phyloP scores from a whole-genome alignment of 2,113 vertebrate genomes.

The Nestor notabilis region DNA sequence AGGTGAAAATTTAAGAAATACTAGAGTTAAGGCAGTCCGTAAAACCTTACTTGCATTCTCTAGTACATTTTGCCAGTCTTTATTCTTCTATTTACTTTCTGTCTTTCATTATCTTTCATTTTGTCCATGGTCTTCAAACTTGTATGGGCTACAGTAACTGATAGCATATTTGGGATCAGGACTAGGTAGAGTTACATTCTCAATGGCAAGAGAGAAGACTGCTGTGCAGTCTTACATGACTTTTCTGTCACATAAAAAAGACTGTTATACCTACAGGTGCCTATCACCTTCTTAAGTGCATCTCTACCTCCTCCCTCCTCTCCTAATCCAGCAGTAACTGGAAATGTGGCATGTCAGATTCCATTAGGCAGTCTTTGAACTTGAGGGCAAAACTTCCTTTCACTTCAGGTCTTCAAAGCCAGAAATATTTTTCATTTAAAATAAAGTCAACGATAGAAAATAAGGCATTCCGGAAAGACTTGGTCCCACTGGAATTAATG shows the following conservation, averaged over 20 bases:
- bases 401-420: background rate
- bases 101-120: background rate
- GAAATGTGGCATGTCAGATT: background rate
- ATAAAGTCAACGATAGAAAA: slow-evolving; percentile 21
- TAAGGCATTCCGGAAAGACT: background rate
- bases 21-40: background rate
- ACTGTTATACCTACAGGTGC: background rate
- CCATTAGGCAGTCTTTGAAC: slow-evolving; percentile 4
- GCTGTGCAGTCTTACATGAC: background rate
- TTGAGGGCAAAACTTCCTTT: background rate
- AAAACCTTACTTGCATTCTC: background rate
- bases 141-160: background rate
- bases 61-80: background rate
- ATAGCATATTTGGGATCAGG: background rate
- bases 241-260: background rate
- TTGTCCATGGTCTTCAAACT: background rate
- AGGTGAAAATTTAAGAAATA: background rate
- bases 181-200: background rate
- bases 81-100: background rate
- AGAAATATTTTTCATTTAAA: background rate
- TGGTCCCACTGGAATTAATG: background rate
- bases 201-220: background rate
- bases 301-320: background rate
- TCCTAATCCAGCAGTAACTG: background rate
- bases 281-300: background rate